Base-by-base conservation (phyloP, 2,888 invertebrate genomes). In the Bellardia pandia region DNA sequence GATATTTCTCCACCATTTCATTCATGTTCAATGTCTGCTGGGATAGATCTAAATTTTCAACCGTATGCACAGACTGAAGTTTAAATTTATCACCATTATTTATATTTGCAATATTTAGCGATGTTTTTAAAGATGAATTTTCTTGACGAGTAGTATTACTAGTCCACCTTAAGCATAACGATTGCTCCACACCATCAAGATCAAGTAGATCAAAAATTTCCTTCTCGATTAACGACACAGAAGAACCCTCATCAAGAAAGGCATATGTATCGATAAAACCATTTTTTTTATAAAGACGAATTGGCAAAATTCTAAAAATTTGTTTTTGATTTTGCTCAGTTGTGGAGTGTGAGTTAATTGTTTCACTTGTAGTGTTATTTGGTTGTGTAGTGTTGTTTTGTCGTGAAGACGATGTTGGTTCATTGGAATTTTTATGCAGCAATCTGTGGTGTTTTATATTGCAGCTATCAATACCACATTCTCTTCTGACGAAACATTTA, bases 61-160 rank as follows among this genome's bases (percentile, higher is more conserved):
- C 78, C 2, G 68, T 78, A 7, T 16, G 60, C 3, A 79, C 69
- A 8, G 1, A 14, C 3, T 71, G 16, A 3, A 80, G 14, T 9
- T 7, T 58, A 4, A 23, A 78, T 58, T 11, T 30, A 7, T 7
- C n/a, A 9, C 13, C n/a, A 58, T 30, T 69, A 16, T 78, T 16
- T 6, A 23, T 9, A 51, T 45, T 60, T 9, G 75, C 68, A n/a
- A 82, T 69, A 33, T 11, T 45, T 9, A 82, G n/a, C 2, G 75
- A 76, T 51, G 60, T 37, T 62, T 42, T 76, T 9, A 53, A 2
- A 9, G 72, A 83, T 14, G 62, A 16, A 9, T 58, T 23, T 62
- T 82, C 82, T 30, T 40, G 16, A 13, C 77, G 77, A 23, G 84
- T 77, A 5, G 58, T 58, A 16, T 69, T 45, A 33, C 82, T 51